These are phyloP conservation scores for Macrotus californicus DNA, from an alignment of 2,113 vertebrate species.

Conservation along the genomic window DNA sequence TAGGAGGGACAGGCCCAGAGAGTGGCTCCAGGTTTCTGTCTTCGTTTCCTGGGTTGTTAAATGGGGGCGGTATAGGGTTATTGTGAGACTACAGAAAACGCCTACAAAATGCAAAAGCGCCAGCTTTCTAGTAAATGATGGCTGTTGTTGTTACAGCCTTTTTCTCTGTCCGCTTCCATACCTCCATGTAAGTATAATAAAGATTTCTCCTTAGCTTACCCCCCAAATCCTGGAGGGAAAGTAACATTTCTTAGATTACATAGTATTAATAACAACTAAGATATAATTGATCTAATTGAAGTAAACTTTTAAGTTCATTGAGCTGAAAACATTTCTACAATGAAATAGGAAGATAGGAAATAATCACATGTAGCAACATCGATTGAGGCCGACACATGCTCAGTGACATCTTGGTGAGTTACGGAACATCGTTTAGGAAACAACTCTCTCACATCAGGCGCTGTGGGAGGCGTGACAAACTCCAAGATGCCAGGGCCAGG, in stretches of 20 bases:
- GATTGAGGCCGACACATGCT: background rate
- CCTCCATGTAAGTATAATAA: background rate
- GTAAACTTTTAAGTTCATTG: background rate
- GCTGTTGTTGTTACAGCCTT: background rate
- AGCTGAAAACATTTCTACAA: background rate
- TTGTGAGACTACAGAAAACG: background rate
- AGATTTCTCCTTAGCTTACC: background rate
- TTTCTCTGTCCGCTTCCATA: background rate
- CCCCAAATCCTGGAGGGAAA: background rate
- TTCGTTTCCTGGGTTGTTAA: background rate
- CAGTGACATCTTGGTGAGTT: too few species aligned
- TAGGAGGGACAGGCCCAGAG: background rate
- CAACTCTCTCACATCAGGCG: accelerated
- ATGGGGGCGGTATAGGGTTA: background rate
- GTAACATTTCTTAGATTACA: background rate
- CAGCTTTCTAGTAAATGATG: background rate
- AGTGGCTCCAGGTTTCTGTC: too few species aligned
- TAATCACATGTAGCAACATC: background rate
- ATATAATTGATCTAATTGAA: background rate
- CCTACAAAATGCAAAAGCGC: background rate
- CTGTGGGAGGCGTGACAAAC: background rate
- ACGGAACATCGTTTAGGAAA: background rate
- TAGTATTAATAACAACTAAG: background rate
- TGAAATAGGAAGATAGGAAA: background rate
- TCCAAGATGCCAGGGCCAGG: too few species aligned